Evolutionary conservation across 2,113 vertebrate genomes (phyloP), one percentile per base, ranked within the genome.

Genomic region (Phrynosoma blainvillii): DNA sequence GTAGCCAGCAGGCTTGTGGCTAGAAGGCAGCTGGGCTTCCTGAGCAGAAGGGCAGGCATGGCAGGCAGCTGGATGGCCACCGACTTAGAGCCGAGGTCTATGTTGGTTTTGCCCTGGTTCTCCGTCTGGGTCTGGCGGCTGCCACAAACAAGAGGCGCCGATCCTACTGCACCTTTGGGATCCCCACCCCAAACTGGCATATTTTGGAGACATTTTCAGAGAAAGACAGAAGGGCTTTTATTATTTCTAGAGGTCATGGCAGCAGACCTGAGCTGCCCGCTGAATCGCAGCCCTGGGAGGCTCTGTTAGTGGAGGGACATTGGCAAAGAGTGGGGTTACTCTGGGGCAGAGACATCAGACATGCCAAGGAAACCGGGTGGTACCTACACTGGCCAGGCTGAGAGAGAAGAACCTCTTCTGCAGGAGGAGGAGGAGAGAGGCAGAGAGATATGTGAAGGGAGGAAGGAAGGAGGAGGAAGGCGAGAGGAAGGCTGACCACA

Each of bases 341-440:
- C 27, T 11, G 56, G 84, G 42, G 68, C 78, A 88, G 92, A 84
- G 88, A 78, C 79, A 85, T 84, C 25, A 11, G 90, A 66, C 52
- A 40, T 2, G 89, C 80, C 75, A n/a, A 84, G 62, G 13, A 85
- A 68, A 65, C 66, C 18, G 80, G 25, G 83, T n/a, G 94, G 86
- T 94, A 96, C 95, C 92, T 96, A 92, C 94, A 18, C 93, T 93
- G 82, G 93, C 95, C 95, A 95, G 32, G 88, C 87, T 91, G 91
- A 96, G 93, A 90, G 86, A 92, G 93, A 95, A 95, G 94, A 95
- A 87, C 90, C 94, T 95, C 89, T 96, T 96, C 96, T 96, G 94
- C 89, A 66, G 88, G 84, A 85, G 76, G 76, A 86, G 85, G n/a
- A 79, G 80, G 75, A 84, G 56, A 92, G 30, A 1, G 7, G 11